Evolutionary conservation across 2,888 invertebrate genomes (phyloP).

Genomic region (Diaprepes abbreviatus): DNA sequence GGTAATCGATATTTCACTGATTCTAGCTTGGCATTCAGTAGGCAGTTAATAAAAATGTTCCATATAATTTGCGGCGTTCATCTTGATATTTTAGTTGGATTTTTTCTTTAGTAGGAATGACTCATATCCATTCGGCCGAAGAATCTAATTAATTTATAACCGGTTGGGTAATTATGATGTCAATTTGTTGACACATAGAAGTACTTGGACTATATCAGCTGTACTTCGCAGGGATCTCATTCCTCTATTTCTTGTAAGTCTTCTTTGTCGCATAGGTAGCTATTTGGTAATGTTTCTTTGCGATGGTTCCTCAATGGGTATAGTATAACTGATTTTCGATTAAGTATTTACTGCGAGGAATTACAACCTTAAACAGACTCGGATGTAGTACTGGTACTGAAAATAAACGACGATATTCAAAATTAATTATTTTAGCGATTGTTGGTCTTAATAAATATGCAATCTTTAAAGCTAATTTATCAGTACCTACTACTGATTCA

Average conservation of each 20-base stretch:
- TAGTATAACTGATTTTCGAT: background rate
- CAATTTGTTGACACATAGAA: background rate
- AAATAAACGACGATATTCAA: conserved; percentile 7
- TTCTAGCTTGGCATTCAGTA: too few relatives aligned
- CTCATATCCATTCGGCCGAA: background rate
- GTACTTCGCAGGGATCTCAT: background rate
- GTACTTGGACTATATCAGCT: background rate
- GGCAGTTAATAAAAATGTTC: background rate
- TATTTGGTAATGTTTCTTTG: background rate
- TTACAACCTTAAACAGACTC: conserved; percentile 10
- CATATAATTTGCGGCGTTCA: background rate
- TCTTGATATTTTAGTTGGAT: background rate
- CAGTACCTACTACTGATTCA: background rate
- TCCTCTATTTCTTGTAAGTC: background rate
- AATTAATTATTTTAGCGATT: background rate
- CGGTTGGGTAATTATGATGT: background rate
- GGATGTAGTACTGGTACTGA: conserved; percentile 1
- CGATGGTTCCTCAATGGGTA: background rate
- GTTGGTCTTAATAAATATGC: background rate
- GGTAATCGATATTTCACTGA: background rate
- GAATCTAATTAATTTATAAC: background rate
- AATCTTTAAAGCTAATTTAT: background rate
- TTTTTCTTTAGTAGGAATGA: background rate
- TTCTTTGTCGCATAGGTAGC: background rate
- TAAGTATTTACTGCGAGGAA: background rate